These are phyloP conservation scores for Turritopsis rubra DNA, from an alignment of 30 jellyfish, hydroid and myxozoan species.

Conservation along the genomic window DNA sequence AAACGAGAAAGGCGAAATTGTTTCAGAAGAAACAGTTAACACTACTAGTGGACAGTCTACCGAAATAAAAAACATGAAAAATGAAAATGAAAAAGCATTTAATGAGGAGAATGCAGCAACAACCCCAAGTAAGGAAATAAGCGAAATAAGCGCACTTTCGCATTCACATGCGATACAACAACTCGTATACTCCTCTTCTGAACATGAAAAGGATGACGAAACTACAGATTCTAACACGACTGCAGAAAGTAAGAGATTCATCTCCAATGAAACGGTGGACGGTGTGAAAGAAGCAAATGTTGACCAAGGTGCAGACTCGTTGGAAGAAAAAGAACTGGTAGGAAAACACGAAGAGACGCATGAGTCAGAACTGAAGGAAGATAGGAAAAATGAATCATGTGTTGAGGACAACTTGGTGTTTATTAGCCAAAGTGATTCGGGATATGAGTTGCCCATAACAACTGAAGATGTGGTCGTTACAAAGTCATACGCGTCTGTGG, in stretches of 20 bases:
- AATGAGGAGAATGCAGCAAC: neutral
- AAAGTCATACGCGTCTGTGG: constrained; percentile 41
- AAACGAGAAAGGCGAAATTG: no score
- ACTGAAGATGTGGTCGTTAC: constrained; percentile 30
- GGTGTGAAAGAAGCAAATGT: neutral
- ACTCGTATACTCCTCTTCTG: neutral
- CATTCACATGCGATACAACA: neutral
- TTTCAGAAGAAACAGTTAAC: neutral
- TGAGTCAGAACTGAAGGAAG: neutral
- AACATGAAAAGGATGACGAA: neutral
- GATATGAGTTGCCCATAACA: constrained; percentile 20
- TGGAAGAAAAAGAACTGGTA: neutral
- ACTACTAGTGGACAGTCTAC: neutral
- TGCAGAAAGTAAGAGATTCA: neutral
- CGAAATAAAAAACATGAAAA: neutral
- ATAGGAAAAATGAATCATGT: neutral
- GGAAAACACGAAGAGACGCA: neutral
- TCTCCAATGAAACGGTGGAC: neutral
- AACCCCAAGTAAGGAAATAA: neutral
- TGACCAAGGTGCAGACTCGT: neutral
- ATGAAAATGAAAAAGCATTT: neutral
- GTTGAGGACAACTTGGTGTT: neutral
- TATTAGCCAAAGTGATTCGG: neutral
- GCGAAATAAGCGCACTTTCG: no score
- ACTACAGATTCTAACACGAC: neutral